Evolutionary conservation across 1,140 invertebrate species (phyloP).

Genomic region (Orussus abietinus): DNA sequence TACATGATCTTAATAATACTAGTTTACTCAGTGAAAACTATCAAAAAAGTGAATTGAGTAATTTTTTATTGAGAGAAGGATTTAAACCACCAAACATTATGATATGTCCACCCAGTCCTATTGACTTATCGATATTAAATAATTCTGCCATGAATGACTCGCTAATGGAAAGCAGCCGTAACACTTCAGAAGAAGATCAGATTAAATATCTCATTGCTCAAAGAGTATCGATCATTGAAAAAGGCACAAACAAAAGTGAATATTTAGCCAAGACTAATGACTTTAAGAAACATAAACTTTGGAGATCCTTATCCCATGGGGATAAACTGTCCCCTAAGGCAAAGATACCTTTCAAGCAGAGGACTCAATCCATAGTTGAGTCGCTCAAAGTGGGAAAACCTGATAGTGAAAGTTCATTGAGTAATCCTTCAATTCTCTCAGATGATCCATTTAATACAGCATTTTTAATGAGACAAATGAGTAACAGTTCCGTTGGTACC

Average conservation of each 20-base stretch:
- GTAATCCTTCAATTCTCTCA: constrained; percentile 10
- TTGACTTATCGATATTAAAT: constrained; percentile 32
- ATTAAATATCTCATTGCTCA: constrained; percentile 8
- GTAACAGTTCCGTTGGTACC: constrained; percentile 18
- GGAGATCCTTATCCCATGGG: constrained; percentile 30
- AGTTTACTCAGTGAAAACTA: constrained; percentile 11
- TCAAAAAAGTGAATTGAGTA: neutral
- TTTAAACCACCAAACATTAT: no score
- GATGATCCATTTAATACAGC: constrained; percentile 21
- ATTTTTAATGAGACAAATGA: constrained; percentile 17
- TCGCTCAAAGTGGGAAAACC: neutral
- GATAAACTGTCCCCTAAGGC: constrained; percentile 14
- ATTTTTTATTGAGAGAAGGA: no score
- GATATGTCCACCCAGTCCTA: constrained; percentile 2
- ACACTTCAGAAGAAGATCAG: constrained; percentile 11
- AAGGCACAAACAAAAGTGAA: constrained; percentile 5
- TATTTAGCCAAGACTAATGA: neutral
- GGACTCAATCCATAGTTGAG: constrained; percentile 18
- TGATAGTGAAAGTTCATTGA: constrained; percentile 1
- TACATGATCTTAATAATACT: constrained; percentile 10
- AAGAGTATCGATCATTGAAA: constrained; percentile 12
- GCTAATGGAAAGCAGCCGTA: constrained; percentile 21
- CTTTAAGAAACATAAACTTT: constrained; percentile 9
- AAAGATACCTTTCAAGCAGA: no score
- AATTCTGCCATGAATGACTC: constrained; percentile 38